Evolutionary conservation across 2,797 vertebrate species (phyloP).

Genomic region (Ctenopoma multispine): DNA sequence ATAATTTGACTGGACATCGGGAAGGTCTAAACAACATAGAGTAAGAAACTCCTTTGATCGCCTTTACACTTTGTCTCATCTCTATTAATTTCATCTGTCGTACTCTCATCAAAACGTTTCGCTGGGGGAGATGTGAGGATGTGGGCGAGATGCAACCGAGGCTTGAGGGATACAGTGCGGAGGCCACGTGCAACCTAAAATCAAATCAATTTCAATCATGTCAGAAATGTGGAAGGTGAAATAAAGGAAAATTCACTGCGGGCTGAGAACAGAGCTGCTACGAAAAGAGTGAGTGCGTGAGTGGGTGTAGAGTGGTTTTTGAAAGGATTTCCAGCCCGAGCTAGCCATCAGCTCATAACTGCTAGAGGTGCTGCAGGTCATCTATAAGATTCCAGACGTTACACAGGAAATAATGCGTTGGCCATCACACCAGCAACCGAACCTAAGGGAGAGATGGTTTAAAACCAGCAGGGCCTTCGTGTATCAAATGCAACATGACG

Average conservation of each 20-base stretch:
- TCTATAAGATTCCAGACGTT: conserved; percentile 18
- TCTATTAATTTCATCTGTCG: background rate
- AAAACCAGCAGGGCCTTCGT: background rate
- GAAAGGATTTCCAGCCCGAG: conserved; percentile 30
- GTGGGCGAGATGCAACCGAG: background rate
- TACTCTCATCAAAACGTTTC: conserved; percentile 4
- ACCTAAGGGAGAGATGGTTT: background rate
- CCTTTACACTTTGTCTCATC: background rate
- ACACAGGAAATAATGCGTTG: conserved; percentile 17
- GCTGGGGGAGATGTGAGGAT: background rate
- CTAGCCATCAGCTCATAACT: conserved; percentile 20
- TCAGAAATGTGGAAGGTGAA: conserved; percentile 8
- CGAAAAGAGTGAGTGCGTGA: background rate
- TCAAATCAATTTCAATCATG: background rate
- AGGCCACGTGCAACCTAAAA: background rate
- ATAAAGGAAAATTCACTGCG: conserved; percentile 2
- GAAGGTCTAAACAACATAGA: background rate
- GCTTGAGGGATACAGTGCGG: background rate
- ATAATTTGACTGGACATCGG: background rate
- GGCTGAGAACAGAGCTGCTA: background rate
- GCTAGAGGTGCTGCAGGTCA: conserved; percentile 37
- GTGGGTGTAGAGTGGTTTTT: background rate
- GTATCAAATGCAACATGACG: conserved; percentile 1
- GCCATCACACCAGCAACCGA: background rate
- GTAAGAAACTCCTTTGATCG: background rate